Evolutionary conservation across 2,113 vertebrate species (phyloP).

Genomic region (Tor tambroides): DNA sequence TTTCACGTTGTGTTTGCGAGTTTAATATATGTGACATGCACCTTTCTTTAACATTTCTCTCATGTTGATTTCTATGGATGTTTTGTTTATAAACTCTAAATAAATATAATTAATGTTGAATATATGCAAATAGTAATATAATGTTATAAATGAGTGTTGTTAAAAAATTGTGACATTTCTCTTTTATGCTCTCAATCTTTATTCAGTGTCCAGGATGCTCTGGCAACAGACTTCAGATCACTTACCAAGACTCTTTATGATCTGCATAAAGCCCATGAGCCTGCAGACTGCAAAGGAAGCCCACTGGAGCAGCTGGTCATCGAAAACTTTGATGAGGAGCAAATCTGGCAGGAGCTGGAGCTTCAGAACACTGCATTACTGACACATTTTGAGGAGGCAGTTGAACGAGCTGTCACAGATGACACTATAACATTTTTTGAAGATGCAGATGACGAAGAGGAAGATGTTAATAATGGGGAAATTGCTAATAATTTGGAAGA

Average conservation of each 20-base stretch:
- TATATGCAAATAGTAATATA: not conserved
- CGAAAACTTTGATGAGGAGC: constrained; percentile 92
- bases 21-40: not conserved
- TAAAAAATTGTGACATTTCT: not conserved
- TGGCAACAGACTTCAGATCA: constrained; percentile 81
- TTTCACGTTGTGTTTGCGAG: not conserved
- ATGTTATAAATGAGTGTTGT: not conserved
- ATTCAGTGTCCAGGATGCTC: constrained; percentile 78
- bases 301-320: constrained; percentile 83
- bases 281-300: constrained; percentile 71
- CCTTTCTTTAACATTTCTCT: not conserved
- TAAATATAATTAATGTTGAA: not conserved
- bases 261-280: constrained; percentile 81
- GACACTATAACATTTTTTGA: constrained; percentile 72
- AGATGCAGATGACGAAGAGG: constrained; percentile 41
- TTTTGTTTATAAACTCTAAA: not conserved
- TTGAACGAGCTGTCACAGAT: constrained; percentile 71
- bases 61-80: not conserved
- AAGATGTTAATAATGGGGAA: constrained; percentile 49
- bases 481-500: constrained; percentile 49
- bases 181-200: not conserved
- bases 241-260: constrained; percentile 94
- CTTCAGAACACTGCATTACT: constrained; percentile 85
- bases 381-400: constrained; percentile 74
- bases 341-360: constrained; percentile 98